Evolutionary conservation across 37 sponge, comb jelly and placozoan genomes (phyloP), one percentile per base, ranked within the genome.

Genomic region (Axinella damicornis): DNA sequence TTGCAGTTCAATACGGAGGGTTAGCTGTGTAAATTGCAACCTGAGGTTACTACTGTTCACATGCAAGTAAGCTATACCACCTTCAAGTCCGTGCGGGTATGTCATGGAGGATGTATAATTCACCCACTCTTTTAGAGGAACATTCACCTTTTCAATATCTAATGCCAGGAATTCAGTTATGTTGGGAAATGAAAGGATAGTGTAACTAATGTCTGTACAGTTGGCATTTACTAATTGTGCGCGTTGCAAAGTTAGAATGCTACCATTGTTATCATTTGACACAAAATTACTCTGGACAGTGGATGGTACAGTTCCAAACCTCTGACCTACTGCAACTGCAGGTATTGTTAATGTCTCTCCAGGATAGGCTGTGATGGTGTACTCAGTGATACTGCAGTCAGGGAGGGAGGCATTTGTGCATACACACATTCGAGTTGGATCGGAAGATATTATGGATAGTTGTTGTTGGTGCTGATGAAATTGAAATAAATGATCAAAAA

Each of bases 371-470:
- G n/a, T 18, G 20, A 31, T 67, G 2, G 31, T 27, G 28, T 33
- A 67, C 19, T 67, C 34, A 33, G 34, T 67, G 31, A 67, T 67
- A 31, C 33, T 33, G 34, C 69, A 67, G 69, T 67, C 34, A 19
- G 69, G 31, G 28, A 67, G 2, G n/a, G 34, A 33, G 6, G 9
- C 9, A 35, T 67, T 67, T 14, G 30, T 67, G 34, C 69, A 67
- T 35, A 67, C 4, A 35, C 69, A 67, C 12, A 67, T 12, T 14
- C 69, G 30, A 14, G 34, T 67, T 30, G 69, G 33, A 32, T 32
- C 34, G 19, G 69, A 67, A 33, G 69, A 33, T 67, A 67, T 32
- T 2, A 31, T 2, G 2, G 34, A 32, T 33, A 19, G 30, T 25
- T 32, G 31, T 30, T 67, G 19, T 33, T 32, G 36, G 5, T 2